Conservation (phyloP, 2,113 vertebrate genomes). For the Microtus pennsylvanicus region DNA sequence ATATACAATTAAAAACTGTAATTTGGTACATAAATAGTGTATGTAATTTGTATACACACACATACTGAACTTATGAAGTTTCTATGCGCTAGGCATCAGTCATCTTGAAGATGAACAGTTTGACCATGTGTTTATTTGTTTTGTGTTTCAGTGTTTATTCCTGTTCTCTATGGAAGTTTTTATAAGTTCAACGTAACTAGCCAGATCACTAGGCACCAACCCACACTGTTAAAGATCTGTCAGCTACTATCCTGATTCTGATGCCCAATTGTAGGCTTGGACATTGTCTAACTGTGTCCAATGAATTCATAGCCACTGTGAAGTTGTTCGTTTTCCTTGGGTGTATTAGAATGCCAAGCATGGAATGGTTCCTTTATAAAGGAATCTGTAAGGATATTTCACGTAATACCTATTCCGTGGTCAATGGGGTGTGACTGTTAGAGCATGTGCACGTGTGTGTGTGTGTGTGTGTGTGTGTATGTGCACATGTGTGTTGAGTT, state of each 20-base stretch:
- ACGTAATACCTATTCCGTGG: not conserved
- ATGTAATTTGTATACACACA: not conserved
- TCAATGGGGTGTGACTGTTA: not conserved
- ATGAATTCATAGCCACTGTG: not conserved
- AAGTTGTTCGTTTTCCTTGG: not conserved
- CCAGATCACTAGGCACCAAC: not conserved
- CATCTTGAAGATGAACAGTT: not conserved
- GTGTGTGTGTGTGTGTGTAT: too few relatives aligned
- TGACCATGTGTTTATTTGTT: not conserved
- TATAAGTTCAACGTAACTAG: not conserved
- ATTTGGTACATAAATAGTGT: not conserved
- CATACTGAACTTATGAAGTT: not conserved
- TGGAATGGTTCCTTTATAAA: constrained; percentile 17
- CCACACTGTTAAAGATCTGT: not conserved
- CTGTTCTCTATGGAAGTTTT: not conserved
- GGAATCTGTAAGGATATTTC: not conserved
- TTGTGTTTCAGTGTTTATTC: constrained; percentile 2
- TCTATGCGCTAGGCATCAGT: not conserved
- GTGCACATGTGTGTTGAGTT: not conserved
- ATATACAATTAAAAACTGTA: constrained; percentile 35
- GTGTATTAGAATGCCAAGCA: not conserved
- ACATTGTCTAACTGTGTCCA: not conserved
- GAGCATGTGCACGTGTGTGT: not conserved
- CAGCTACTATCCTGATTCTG: not conserved
- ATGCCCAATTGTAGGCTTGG: not conserved